Base-by-base conservation (phyloP, 2,797 vertebrate genomes). In the Phrynocephalus guinanensis region DNA sequence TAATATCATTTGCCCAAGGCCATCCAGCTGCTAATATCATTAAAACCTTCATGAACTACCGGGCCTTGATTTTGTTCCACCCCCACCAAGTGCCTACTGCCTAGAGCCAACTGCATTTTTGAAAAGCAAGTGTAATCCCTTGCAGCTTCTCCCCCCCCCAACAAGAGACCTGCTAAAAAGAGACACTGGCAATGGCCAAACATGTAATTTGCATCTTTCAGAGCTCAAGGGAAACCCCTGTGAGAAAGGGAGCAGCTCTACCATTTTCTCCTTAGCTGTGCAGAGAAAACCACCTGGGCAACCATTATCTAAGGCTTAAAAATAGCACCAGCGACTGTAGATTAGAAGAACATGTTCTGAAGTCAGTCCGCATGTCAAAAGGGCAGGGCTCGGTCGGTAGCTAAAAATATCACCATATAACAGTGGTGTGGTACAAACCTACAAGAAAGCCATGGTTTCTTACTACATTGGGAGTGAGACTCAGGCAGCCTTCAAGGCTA, bases 51-150 rank as follows among this genome's bases (percentile, higher is more conserved):
- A 82, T n/a, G 13, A 81, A 87, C 33, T 81, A 78, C 33, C 48
- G 66, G 86, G 67, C 38, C 72, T 66, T 63, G 33, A 78, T 82
- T 81, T 82, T 66, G 30, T 77, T 86, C 68, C 82, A 82, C 72
- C 52, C 56, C 78, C 79, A 44, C 78, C 73, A 83, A 84, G 73
- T 28, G 33, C 63, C 82, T 79, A 52, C n/a, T 82, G 87, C 71
- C 68, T 72, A 52, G 38, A 81, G 73, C 76, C 50, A 63, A 84
- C 85, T 66, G 56, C 8, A 20, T 82, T 82, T 84, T 78, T 77
- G 68, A 85, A 68, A 56, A 73, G 83, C 20, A 15, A 52, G 3
- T 24, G 18, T 50, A 72, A 78, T 68, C 22, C 70, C 68, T 67
- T 70, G 76, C 24, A 76, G 76, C 66, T 66, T 75, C 67, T 70